Base-by-base conservation (phyloP, 2,888 invertebrate genomes). In the Tachina grossa region DNA sequence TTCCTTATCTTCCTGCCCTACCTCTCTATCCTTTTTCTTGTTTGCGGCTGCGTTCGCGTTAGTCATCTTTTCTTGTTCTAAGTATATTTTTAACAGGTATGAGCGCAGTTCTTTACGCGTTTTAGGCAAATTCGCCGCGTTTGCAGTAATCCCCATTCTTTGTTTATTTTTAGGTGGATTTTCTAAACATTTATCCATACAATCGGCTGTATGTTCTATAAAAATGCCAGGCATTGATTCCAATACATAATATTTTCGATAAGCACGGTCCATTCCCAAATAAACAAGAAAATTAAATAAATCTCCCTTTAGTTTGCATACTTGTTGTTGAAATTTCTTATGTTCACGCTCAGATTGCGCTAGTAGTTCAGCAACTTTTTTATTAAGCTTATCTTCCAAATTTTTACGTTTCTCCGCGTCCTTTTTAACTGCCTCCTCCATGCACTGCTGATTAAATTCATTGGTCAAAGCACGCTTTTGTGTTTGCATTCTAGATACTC, bases 171-270 rank as follows among this genome's bases (percentile, higher is more conserved):
- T 87, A 1, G 92, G 92, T 19, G 94, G 94, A 89, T 94, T 94
- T 87, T 93, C 93, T 0, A 96, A 92, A 90, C 98, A 98, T 0
- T 92, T 92, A 1, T 97, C 97, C 79, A 94, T 94, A 88, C 94
- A 95, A 87, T 96, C 95, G 4, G 86, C 47, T 31, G 89, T 80
- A 88, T 96, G 95, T 92, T 98, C 98, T 49, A 98, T 95, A 93
- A 97, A 97, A 86, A 98, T 92, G 0, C 97, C 98, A 1, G 97
- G 96, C 87, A 98, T 93, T 1, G 96, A 96, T 83, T 95, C 94
- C 90, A 96, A 95, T 81, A 96, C 93, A 95, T 97, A 98, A 93
- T 97, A 98, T 87, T 97, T 95, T 0, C 97, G 94, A 93, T 95
- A 97, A 3, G 96, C 96, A 74, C 98, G 95, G 93, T 98, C 98